Evolutionary conservation across 1,140 invertebrate genomes (phyloP), one percentile per base, ranked within the genome.

Genomic region (Spodoptera frugiperda): DNA sequence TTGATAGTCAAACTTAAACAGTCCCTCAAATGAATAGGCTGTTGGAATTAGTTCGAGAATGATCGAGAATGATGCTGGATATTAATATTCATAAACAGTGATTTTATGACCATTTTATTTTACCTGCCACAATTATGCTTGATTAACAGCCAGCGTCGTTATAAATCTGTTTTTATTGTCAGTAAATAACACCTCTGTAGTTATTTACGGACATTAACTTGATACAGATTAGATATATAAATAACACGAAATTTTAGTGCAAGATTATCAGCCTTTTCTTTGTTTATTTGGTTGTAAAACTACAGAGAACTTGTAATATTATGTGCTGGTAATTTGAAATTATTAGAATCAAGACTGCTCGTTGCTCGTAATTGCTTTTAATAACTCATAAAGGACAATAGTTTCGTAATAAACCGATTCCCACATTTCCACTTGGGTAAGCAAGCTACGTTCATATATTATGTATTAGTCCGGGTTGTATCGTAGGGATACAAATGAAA

Each of bases 101-200:
- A 55, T 44, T 55, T 21, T 19, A 70, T 33, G 14, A 54, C 53
- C n/a, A 55, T 71, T 55, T 71, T 71, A 55, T 57, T 55, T 71
- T 55, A 71, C 51, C 68, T 71, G 53, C 9, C 44, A 30, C 6
- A 51, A 53, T 68, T 53, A 57, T 71, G 15, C 46, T 17, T 55
- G 30, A 55, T 71, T 71, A 71, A 71, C 25, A 54, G 10, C 53
- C 44, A 15, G 30, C 53, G 68, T 39, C 19, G 71, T 48, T n/a
- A 73, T 73, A 73, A 59, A 73, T 73, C 39, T 46, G 71, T 30
- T 59, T 73, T 59, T 73, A 73, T 48, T 61, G 44, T 48, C 55
- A 25, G 11, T 49, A 49, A 73, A 73, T 73, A 73, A 59, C n/a
- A 33, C 33, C 14, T 9, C 44, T n/a, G 9, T 44, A 25, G 71